Conservation (phyloP, 2,888 invertebrate genomes). For the Meiosimyza decipiens region DNA sequence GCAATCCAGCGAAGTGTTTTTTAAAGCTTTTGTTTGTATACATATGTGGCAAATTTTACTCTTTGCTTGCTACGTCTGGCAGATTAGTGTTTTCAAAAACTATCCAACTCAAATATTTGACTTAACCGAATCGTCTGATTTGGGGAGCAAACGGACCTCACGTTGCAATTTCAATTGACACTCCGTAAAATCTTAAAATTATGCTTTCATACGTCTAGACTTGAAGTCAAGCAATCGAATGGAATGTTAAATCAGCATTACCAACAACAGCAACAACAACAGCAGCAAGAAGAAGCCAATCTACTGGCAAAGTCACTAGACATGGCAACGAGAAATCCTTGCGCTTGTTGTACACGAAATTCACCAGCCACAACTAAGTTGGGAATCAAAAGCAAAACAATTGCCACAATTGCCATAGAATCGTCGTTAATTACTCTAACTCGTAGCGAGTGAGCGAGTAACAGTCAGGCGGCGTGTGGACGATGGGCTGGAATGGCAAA, state of each 20-base stretch:
- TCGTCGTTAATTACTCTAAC: slow-evolving; percentile 64
- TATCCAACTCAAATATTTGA: too few relatives aligned
- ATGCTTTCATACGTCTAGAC: slow-evolving; percentile 27
- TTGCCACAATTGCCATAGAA: slow-evolving; percentile 64
- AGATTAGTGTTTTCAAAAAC: too few relatives aligned
- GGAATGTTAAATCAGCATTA: slow-evolving; percentile 24
- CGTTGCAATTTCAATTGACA: too few relatives aligned
- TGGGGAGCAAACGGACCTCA: too few relatives aligned
- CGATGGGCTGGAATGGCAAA: neutral
- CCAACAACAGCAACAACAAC: slow-evolving; percentile 21
- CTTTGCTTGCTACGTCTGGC: too few relatives aligned
- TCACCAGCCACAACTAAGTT: slow-evolving; percentile 12
- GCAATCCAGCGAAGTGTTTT: too few relatives aligned
- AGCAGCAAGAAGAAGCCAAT: too few relatives aligned
- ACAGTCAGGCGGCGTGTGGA: neutral
- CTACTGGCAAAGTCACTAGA: too few relatives aligned
- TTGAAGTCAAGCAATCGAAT: slow-evolving; percentile 8
- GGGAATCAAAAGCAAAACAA: slow-evolving; percentile 63
- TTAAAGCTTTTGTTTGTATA: too few relatives aligned
- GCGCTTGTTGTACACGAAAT: neutral
- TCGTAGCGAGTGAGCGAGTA: neutral
- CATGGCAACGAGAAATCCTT: slow-evolving; percentile 1
- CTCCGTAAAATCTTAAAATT: slow-evolving; percentile 11
- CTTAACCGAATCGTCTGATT: too few relatives aligned
- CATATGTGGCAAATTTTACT: too few relatives aligned